Conservation (phyloP, 2,888 invertebrate species). For the Brenthis ino region DNA sequence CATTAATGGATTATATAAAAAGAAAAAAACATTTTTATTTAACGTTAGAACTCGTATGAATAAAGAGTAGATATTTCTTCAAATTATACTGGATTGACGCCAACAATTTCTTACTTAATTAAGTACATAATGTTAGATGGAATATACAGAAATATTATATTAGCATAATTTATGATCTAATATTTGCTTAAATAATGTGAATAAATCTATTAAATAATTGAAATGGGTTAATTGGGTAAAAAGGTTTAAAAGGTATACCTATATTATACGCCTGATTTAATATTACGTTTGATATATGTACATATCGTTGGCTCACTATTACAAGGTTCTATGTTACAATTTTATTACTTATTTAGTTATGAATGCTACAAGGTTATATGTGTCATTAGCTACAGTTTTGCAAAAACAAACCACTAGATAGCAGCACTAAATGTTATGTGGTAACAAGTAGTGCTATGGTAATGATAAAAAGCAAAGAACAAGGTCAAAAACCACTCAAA, state of each 20-base stretch:
- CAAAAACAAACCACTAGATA: no score
- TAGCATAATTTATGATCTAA: constrained; percentile 1
- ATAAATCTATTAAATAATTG: not conserved
- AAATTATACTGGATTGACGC: constrained; percentile 7
- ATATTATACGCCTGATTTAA: not conserved
- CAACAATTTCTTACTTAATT: constrained; percentile 14
- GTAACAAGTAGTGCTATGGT: no score
- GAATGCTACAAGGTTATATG: no score
- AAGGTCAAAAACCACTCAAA: no score
- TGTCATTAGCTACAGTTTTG: no score
- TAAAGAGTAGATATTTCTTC: not conserved
- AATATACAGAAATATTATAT: not conserved
- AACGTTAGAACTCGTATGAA: not conserved
- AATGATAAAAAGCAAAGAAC: no score
- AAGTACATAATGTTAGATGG: not conserved
- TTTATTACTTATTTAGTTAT: no score
- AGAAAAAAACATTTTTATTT: not conserved
- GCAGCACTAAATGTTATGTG: no score
- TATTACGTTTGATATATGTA: not conserved
- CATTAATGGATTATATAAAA: not conserved
- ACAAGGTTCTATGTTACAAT: no score
- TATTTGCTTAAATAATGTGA: not conserved
- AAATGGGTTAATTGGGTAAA: not conserved
- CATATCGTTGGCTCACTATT: no score
- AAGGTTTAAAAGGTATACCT: not conserved